These are phyloP conservation scores for Beris chalybata DNA, from an alignment of 2,888 invertebrate species.

Conservation along the genomic window DNA sequence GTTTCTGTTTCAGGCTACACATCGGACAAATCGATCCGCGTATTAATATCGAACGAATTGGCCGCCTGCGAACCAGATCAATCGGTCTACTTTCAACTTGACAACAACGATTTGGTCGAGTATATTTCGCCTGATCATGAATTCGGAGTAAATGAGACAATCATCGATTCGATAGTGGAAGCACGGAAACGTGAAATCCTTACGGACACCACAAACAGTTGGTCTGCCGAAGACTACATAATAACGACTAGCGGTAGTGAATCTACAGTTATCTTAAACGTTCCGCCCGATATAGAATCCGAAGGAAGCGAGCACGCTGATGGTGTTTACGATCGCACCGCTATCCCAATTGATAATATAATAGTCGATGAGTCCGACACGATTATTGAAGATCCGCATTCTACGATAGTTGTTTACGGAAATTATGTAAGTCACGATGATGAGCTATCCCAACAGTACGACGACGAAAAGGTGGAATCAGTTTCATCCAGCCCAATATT, in stretches of 20 bases:
- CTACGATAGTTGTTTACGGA: conserved; percentile 14
- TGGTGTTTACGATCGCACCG: not conserved
- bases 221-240: not conserved
- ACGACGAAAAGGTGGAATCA: not conserved
- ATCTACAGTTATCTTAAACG: too few species aligned
- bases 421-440: conserved; percentile 9
- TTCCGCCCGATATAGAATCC: too few species aligned
- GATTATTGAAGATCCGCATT: not conserved
- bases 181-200: conserved; percentile 10
- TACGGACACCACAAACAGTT: too few species aligned
- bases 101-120: conserved; percentile 24
- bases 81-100: not conserved
- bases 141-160: conserved; percentile 33
- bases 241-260: too few species aligned
- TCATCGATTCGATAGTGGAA: conserved; percentile 30
- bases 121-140: conserved; percentile 35
- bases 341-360: not conserved
- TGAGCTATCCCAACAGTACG: not conserved
- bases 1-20: conserved; percentile 14
- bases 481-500: not conserved
- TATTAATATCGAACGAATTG: conserved; percentile 20
- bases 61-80: conserved; percentile 4
- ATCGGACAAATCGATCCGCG: conserved; percentile 23
- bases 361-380: conserved; percentile 11
- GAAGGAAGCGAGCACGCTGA: too few species aligned